Conservation (phyloP, 2,888 invertebrate genomes). For the Salpingus planirostris region DNA sequence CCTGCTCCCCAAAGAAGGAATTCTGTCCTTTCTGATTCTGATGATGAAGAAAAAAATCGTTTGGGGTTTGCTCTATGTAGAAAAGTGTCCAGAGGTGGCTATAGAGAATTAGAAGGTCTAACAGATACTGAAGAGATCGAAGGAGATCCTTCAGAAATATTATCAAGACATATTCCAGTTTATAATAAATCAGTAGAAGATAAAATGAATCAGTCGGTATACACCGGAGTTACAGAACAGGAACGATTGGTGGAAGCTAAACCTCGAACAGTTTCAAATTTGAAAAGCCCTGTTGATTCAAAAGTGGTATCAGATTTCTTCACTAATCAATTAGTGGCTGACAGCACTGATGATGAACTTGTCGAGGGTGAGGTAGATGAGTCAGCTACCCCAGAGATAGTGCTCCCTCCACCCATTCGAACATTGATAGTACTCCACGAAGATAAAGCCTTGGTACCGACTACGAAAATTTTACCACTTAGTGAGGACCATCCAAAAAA, state of each 20-base stretch:
- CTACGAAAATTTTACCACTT: conserved; percentile 41
- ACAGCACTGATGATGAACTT: conserved; percentile 39
- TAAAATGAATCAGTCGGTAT: neutral
- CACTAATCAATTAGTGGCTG: neutral
- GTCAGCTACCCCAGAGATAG: conserved; percentile 22
- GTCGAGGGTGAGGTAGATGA: conserved; percentile 22
- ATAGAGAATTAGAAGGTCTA: too few species aligned
- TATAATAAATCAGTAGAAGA: neutral
- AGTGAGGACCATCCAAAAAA: too few species aligned
- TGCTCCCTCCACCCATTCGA: conserved; percentile 41
- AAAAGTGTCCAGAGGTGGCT: conserved; percentile 4
- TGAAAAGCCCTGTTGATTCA: conserved; percentile 1
- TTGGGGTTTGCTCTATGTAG: conserved; percentile 22
- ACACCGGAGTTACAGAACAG: neutral
- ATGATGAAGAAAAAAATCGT: conserved; percentile 4
- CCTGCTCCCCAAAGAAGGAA: neutral
- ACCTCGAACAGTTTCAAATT: too few species aligned
- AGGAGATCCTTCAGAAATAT: too few species aligned
- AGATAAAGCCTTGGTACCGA: conserved; percentile 29
- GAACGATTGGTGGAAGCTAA: neutral
- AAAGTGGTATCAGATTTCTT: neutral
- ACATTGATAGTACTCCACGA: conserved; percentile 38
- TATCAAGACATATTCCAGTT: too few species aligned
- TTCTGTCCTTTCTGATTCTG: conserved; percentile 17
- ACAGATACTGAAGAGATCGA: conserved; percentile 3